These are phyloP conservation scores for Archilochus colubris DNA, from an alignment of 2,113 vertebrate genomes.

Conservation along the genomic window DNA sequence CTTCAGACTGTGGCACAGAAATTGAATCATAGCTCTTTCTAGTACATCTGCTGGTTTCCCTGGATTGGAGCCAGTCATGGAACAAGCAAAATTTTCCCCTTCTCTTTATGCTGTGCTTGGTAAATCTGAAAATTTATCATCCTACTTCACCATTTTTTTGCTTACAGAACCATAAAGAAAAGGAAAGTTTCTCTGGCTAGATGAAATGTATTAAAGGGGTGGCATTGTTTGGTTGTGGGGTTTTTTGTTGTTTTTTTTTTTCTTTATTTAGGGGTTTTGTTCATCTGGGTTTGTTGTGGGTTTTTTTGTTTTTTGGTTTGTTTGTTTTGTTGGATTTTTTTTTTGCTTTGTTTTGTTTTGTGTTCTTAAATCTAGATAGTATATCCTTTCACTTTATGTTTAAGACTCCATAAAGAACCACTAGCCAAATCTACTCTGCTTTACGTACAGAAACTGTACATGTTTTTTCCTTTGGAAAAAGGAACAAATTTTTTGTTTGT, in stretches of 20 bases:
- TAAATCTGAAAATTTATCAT: neutral
- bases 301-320: too few species aligned
- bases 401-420: neutral
- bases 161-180: neutral
- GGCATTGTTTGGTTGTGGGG: too few species aligned
- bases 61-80: neutral
- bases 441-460: neutral
- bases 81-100: neutral
- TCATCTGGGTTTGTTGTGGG: too few species aligned
- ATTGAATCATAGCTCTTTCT: neutral
- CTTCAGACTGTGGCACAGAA: neutral
- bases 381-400: neutral
- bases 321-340: too few species aligned
- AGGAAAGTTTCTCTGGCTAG: neutral
- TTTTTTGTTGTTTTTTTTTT: neutral
- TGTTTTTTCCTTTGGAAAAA: neutral
- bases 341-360: neutral
- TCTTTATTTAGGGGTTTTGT: too few species aligned
- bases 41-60: neutral
- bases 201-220: neutral
- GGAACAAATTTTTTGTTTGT: neutral
- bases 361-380: neutral
- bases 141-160: neutral
- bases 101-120: neutral
- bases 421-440: neutral